Percentiles rank a stretch among this genome's conserved stretches.
These are phyloP conservation scores for Indicator indicator DNA, from an alignment of 2,113 vertebrate genomes.

Conservation along the genomic window DNA sequence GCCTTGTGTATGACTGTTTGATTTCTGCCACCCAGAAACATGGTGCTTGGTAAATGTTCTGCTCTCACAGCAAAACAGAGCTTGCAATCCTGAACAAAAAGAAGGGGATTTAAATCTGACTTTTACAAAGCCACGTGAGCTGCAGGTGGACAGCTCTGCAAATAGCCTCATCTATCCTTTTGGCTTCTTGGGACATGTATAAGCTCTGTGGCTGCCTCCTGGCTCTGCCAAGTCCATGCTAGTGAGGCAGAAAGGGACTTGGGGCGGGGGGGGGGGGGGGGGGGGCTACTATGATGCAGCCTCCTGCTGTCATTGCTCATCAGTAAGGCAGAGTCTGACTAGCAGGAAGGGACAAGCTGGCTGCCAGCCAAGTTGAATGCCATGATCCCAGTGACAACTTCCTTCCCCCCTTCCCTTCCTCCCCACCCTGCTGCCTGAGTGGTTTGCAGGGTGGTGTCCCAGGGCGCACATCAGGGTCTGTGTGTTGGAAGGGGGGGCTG, in stretches of 20 bases:
- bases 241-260: accelerated
- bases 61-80: neutral
- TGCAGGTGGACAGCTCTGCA: neutral
- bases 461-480: accelerated
- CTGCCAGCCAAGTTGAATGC: neutral
- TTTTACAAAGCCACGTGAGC: neutral
- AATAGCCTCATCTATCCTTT: neutral
- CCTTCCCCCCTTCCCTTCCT: constrained; percentile 28
- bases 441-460: neutral
- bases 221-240: neutral
- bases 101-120: neutral
- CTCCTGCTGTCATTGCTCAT: neutral
- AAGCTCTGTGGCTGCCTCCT: neutral
- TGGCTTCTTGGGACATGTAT: accelerated
- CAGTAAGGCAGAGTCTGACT: neutral
- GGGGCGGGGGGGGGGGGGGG: neutral
- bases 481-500: neutral
- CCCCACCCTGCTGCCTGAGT: neutral
- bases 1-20: neutral
- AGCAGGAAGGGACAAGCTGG: neutral
- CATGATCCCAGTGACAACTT: constrained; percentile 7
- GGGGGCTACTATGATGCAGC: neutral
- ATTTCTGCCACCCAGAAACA: neutral
- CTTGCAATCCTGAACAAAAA: neutral
- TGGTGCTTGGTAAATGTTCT: neutral